Conservation (phyloP, 2,888 invertebrate genomes). For the Odiellus spinosus region DNA sequence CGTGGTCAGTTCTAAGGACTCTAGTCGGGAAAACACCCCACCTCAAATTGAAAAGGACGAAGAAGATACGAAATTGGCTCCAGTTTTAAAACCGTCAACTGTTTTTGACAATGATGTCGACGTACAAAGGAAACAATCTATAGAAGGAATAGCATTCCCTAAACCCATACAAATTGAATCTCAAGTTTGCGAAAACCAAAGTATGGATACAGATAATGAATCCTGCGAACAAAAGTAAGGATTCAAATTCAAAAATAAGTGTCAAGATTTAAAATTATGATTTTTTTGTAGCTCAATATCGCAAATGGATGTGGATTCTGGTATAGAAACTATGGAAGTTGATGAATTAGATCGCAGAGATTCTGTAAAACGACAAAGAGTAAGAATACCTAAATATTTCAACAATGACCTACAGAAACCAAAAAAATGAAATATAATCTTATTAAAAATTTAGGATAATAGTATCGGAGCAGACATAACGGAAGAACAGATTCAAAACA, state of each 20-base stretch:
- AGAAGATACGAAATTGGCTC: no score
- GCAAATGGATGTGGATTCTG: conserved; percentile 47
- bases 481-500: conserved; percentile 25
- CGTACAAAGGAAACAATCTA: no score
- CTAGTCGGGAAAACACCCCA: no score
- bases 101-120: no score
- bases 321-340: conserved; percentile 58
- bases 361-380: conserved; percentile 27
- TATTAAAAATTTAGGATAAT: conserved; percentile 22
- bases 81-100: no score
- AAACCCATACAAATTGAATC: conserved; percentile 7
- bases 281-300: conserved; percentile 34
- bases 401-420: background rate
- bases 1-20: no score
- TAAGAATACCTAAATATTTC: conserved; percentile 19
- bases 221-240: conserved; percentile 14
- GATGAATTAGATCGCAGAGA: conserved; percentile 33
- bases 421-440: background rate
- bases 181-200: conserved; percentile 12
- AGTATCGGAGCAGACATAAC: conserved; percentile 27
- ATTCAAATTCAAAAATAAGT: background rate
- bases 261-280: background rate
- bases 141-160: no score
- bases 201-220: conserved; percentile 16
- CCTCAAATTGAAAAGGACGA: no score